phyloP scores from a whole-genome alignment of 2,888 invertebrate species.

The Plagiodera versicolora region DNA sequence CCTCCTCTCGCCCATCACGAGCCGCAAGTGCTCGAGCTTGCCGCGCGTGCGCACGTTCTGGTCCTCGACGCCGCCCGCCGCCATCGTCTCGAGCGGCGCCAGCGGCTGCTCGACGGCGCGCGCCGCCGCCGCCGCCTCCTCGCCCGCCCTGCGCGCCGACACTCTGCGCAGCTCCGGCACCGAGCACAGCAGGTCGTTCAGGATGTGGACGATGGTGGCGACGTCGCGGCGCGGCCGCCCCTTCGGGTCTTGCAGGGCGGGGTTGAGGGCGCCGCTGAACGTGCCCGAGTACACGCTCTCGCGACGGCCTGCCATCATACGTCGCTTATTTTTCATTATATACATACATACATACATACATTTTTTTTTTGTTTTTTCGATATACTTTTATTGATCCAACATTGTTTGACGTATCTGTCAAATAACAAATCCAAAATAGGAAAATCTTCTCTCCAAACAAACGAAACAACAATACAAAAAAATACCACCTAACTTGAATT shows the following conservation, averaged over 20 bases:
- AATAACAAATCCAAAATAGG: no score
- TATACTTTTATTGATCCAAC: no score
- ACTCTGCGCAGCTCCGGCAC: slow-evolving; percentile 61
- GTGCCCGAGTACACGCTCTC: slow-evolving; percentile 96
- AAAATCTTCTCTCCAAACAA: no score
- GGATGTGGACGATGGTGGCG: slow-evolving; percentile 92
- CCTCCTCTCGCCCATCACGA: slow-evolving; percentile 88
- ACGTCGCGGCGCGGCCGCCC: slow-evolving; percentile 92
- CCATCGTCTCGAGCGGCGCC: slow-evolving; percentile 36
- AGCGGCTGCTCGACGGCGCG: slow-evolving; percentile 53
- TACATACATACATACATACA: no score
- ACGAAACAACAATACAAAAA: no score
- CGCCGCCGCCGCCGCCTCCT: slow-evolving; percentile 48
- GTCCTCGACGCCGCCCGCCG: slow-evolving; percentile 45
- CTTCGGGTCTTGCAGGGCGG: slow-evolving; percentile 87
- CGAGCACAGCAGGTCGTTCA: slow-evolving; percentile 91
- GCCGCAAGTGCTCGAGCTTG: slow-evolving; percentile 83
- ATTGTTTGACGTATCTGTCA: no score
- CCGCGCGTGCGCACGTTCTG: slow-evolving; percentile 60
- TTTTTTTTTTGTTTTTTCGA: no score
- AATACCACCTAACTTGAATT: no score
- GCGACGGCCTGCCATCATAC: slow-evolving; percentile 73
- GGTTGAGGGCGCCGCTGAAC: slow-evolving; percentile 92
- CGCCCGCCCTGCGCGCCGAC: slow-evolving; percentile 27
- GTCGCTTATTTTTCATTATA: no score